These are phyloP conservation scores for Isoperla grammatica DNA, from an alignment of 2,888 invertebrate genomes.

Conservation along the genomic window DNA sequence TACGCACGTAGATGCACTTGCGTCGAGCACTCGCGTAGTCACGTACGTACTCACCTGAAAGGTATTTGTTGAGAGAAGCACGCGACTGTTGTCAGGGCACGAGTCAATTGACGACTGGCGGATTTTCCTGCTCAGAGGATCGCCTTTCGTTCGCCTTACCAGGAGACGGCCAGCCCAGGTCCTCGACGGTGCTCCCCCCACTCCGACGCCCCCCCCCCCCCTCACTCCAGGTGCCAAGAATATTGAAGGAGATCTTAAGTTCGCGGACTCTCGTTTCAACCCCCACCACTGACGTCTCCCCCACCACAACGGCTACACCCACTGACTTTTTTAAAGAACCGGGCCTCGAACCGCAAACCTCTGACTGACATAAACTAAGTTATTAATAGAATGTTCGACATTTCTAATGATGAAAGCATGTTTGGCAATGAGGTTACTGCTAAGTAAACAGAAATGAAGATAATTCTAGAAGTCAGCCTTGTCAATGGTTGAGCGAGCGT, in stretches of 20 bases:
- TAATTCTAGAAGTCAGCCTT: too few relatives aligned
- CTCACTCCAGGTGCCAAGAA: not conserved
- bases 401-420: too few relatives aligned
- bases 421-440: too few relatives aligned
- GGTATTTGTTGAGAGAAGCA: not conserved
- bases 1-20: too few relatives aligned
- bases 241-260: conserved; percentile 24
- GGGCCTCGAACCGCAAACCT: too few relatives aligned
- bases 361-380: too few relatives aligned
- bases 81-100: conserved; percentile 20
- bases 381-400: too few relatives aligned
- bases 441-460: too few relatives aligned
- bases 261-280: conserved; percentile 26
- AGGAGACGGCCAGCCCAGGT: conserved; percentile 18
- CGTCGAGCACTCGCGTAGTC: too few relatives aligned
- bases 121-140: conserved; percentile 24
- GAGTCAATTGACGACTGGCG: conserved; percentile 31
- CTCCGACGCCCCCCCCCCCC: conserved; percentile 13
- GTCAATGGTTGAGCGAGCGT: too few relatives aligned
- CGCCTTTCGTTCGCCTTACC: conserved; percentile 32
- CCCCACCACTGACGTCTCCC: conserved; percentile 3
- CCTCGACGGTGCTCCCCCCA: conserved; percentile 8
- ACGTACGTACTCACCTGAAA: conserved; percentile 19
- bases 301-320: too few relatives aligned
- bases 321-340: too few relatives aligned